phyloP scores from a whole-genome alignment of 2,113 vertebrate species.

The Actenoides hombroni region DNA sequence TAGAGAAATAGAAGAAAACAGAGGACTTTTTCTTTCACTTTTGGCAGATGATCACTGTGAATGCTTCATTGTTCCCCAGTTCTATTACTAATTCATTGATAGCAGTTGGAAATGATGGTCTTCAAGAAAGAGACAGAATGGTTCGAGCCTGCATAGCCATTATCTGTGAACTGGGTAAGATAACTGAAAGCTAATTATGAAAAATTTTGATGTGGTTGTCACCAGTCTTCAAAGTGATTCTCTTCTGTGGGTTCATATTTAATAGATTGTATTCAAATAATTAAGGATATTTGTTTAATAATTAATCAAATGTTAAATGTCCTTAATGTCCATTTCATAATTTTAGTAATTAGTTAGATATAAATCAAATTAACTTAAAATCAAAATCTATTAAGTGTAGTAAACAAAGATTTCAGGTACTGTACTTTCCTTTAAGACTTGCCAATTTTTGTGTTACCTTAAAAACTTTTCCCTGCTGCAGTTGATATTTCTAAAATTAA shows the following conservation, averaged over 20 bases:
- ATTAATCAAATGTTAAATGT: not conserved
- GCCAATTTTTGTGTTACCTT: not conserved
- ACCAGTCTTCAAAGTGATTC: not conserved
- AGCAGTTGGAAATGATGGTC: conserved; percentile 95
- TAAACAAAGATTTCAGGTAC: not conserved
- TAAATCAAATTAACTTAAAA: not conserved
- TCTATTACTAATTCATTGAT: conserved; percentile 96
- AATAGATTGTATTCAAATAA: not conserved
- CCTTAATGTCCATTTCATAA: not conserved
- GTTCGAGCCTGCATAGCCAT: conserved; percentile 97
- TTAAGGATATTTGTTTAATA: no score
- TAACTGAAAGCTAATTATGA: not conserved
- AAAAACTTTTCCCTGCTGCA: not conserved
- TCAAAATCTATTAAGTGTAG: not conserved
- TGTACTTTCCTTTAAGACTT: not conserved
- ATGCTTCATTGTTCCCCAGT: conserved; percentile 94
- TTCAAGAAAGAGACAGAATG: conserved; percentile 97
- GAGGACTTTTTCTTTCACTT: not conserved
- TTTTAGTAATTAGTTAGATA: not conserved
- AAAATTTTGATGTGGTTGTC: not conserved
- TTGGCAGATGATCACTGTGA: conserved; percentile 97
- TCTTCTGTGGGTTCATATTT: not conserved
- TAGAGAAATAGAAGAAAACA: conserved; percentile 25
- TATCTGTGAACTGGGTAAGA: conserved; percentile 94
- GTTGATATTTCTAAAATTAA: not conserved